Conservation (phyloP, 1,140 invertebrate genomes). For the Drosophila elegans region DNA sequence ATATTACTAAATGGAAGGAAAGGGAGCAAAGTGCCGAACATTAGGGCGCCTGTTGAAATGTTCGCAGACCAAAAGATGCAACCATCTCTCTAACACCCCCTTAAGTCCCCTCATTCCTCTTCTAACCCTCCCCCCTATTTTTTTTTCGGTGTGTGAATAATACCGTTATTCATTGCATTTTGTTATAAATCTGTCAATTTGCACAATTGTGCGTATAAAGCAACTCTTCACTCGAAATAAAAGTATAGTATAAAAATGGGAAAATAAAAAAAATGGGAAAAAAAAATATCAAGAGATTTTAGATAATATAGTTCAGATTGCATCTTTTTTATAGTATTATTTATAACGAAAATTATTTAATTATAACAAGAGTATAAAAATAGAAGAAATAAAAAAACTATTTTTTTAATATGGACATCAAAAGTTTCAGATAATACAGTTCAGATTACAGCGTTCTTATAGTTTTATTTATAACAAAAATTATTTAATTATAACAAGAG, state of each 20-base stretch:
- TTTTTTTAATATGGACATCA: no score
- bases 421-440: no score
- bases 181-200: conserved; percentile 83
- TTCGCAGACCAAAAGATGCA: conserved; percentile 55
- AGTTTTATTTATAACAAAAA: no score
- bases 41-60: conserved; percentile 70
- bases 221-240: conserved; percentile 35
- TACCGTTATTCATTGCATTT: conserved; percentile 78
- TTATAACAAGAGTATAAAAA: no score
- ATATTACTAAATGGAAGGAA: background rate
- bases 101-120: background rate
- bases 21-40: conserved; percentile 23
- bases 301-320: no score
- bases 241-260: background rate
- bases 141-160: conserved; percentile 48
- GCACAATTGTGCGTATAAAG: conserved; percentile 74
- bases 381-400: no score
- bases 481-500: no score
- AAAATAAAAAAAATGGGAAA: background rate
- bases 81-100: conserved; percentile 21
- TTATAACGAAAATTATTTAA: no score
- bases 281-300: no score
- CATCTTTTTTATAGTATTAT: no score
- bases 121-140: background rate
- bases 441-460: no score